phyloP scores from a whole-genome alignment of 2,888 invertebrate genomes.

The Synanthedon andrenaeformis region DNA sequence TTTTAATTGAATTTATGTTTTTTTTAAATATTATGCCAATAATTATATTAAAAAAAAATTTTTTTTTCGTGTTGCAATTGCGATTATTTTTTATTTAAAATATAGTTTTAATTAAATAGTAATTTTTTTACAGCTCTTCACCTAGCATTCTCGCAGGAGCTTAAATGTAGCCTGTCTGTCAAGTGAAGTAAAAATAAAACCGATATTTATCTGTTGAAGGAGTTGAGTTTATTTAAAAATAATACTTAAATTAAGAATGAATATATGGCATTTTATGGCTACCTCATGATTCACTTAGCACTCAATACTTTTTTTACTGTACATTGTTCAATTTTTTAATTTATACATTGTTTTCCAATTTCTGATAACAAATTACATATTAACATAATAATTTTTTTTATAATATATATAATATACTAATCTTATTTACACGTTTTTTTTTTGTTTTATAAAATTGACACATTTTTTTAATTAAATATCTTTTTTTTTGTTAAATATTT shows the following conservation, averaged over 20 bases:
- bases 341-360: slow-evolving; percentile 41
- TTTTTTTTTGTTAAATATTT: slow-evolving; percentile 34
- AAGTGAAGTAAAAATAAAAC: no score
- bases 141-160: no score
- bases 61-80: no score
- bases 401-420: slow-evolving; percentile 35
- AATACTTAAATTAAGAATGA: slow-evolving; percentile 7
- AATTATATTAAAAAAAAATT: no score
- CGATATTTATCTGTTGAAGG: no score
- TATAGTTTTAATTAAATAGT: no score
- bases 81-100: no score
- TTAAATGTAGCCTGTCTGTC: no score
- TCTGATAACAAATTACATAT: slow-evolving; percentile 50
- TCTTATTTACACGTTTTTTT: slow-evolving; percentile 58
- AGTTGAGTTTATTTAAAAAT: neutral
- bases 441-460: slow-evolving; percentile 59
- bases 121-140: no score
- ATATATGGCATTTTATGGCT: slow-evolving; percentile 67
- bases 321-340: slow-evolving; percentile 29
- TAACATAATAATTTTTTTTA: slow-evolving; percentile 42
- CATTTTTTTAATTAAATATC: slow-evolving; percentile 32
- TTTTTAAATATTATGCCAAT: no score
- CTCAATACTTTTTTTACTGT: slow-evolving; percentile 30
- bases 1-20: no score
- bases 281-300: slow-evolving; percentile 65